These are phyloP conservation scores for Proisotoma minuta DNA, from an alignment of 2,888 invertebrate species.

Conservation along the genomic window DNA sequence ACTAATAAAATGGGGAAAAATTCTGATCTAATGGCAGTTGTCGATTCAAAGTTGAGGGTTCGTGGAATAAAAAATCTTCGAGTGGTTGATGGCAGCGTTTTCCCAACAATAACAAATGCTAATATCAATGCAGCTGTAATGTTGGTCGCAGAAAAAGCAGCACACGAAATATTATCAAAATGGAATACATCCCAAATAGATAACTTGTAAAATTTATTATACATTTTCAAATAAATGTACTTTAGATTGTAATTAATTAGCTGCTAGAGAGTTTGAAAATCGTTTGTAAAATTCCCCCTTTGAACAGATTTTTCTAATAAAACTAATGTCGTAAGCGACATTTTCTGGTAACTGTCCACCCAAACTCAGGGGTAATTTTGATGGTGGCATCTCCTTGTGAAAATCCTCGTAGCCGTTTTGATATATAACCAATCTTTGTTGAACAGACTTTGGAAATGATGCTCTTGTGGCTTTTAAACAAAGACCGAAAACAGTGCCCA, in stretches of 20 bases:
- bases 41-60: slow-evolving; percentile 7
- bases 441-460: no score
- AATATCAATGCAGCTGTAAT: neutral
- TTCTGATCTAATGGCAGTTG: slow-evolving; percentile 7
- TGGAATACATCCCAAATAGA: no score
- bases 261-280: no score
- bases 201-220: neutral
- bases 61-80: neutral
- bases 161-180: neutral
- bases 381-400: neutral
- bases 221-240: neutral
- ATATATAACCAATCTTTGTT: no score
- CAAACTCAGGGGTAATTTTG: neutral
- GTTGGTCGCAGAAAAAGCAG: neutral
- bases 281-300: neutral
- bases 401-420: neutral
- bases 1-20: slow-evolving; percentile 19
- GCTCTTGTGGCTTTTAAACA: no score
- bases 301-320: neutral
- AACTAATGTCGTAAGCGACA: neutral
- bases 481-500: no score
- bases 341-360: neutral
- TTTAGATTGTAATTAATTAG: neutral
- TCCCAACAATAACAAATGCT: neutral
- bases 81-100: neutral